A percentile compares a stretch with the other conserved stretches of the same genome.
phyloP scores from a whole-genome alignment of 2,797 vertebrate genomes.

The Galaxias olidus region DNA sequence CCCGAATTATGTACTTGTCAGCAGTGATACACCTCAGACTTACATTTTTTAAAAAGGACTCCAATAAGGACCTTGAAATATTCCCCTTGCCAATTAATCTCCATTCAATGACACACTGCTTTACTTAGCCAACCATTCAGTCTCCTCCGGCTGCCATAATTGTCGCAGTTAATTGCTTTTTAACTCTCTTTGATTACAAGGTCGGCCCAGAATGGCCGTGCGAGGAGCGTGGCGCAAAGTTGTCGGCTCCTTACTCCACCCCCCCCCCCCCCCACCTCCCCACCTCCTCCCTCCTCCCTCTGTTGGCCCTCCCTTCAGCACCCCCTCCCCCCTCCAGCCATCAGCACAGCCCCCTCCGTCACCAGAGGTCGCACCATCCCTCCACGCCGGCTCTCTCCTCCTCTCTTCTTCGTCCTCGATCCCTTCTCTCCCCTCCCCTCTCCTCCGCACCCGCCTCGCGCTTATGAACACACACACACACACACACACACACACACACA shows the following conservation, averaged over 20 bases:
- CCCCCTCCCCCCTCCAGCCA: conserved; percentile 13
- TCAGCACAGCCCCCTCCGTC: not conserved
- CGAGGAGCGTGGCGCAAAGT: too few relatives aligned
- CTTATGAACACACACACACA: too few relatives aligned
- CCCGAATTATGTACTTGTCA: conserved; percentile 42
- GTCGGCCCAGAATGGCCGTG: conserved; percentile 74
- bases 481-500: too few relatives aligned
- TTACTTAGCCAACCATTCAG: conserved; percentile 84
- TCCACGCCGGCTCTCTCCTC: not conserved
- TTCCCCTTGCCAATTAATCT: conserved; percentile 83
- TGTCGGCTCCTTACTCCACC: conserved; percentile 25
- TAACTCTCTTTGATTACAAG: conserved; percentile 85
- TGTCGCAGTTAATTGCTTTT: conserved; percentile 88
- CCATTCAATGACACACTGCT: conserved; percentile 84
- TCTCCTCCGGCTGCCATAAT: conserved; percentile 80
- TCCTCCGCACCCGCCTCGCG: conserved; percentile 10
- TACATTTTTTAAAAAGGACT: conserved; percentile 72
- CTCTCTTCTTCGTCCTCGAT: not conserved
- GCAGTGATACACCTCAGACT: conserved; percentile 57
- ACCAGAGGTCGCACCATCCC: conserved; percentile 24
- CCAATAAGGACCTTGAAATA: conserved; percentile 82
- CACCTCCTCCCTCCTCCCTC: conserved; percentile 16
- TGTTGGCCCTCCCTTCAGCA: conserved; percentile 22
- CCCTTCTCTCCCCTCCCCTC: not conserved
- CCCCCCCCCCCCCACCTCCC: conserved; percentile 8